A percentile compares a stretch with the other conserved stretches of the same genome.
Conservation (phyloP, 30 jellyfish, hydroid and myxozoan genomes). For the Nemopilema nomurai region DNA sequence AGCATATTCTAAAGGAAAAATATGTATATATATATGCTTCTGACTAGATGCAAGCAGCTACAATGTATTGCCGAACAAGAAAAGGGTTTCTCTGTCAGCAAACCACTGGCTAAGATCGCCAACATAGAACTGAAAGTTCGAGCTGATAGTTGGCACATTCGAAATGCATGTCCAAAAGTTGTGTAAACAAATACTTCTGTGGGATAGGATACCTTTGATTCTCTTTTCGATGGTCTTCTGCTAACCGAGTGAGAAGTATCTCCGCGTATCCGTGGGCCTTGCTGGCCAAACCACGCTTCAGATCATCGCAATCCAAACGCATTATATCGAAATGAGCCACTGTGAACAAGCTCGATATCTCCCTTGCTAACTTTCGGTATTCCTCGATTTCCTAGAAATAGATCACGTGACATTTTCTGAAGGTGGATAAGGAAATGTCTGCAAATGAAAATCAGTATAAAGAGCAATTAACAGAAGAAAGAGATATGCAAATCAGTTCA, state of each 20-base stretch:
- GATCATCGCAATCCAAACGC: conserved; percentile 91
- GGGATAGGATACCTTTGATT: conserved; percentile 61
- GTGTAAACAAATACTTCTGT: too few relatives aligned
- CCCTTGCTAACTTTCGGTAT: conserved; percentile 70
- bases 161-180: not conserved
- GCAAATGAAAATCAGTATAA: too few relatives aligned
- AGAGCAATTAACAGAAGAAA: too few relatives aligned
- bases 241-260: conserved; percentile 72
- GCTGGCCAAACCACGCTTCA: conserved; percentile 89
- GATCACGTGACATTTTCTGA: not conserved
- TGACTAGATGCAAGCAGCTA: not conserved
- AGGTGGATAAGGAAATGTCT: too few relatives aligned
- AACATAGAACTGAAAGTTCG: not conserved
- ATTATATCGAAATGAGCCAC: conserved; percentile 86
- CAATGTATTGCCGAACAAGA: not conserved
- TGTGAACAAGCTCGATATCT: conserved; percentile 71
- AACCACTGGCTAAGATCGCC: not conserved
- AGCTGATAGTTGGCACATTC: too few relatives aligned
- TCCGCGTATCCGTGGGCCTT: conserved; percentile 89
- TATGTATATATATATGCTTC: not conserved
- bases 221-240: conserved; percentile 88
- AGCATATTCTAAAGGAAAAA: conserved; percentile 58
- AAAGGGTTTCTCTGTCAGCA: not conserved
- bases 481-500: too few relatives aligned
- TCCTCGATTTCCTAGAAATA: conserved; percentile 72